Evolutionary conservation across 2,113 vertebrate species (phyloP), one percentile per base, ranked within the genome.

Genomic region (Rhombomys opimus): DNA sequence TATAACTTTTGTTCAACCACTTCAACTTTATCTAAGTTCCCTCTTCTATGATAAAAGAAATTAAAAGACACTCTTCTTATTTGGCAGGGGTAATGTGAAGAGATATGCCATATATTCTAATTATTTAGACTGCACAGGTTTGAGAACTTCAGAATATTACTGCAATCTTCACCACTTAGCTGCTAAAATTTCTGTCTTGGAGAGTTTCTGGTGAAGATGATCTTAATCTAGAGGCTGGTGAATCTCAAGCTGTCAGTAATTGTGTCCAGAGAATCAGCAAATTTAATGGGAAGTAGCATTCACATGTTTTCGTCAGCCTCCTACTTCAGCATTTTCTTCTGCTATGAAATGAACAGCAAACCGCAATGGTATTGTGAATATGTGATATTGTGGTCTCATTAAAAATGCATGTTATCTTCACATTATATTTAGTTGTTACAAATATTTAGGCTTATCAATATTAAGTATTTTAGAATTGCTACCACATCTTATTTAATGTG

Each of bases 121-220:
- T 93, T 92, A 84, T 67, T 96, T 90, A 84, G 68, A 80, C 32
- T 52, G 2, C 13, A 81, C 2, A 57, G 7, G 46, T 50, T n/a
- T 95, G 68, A 63, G 90, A 94, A 63, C 38, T 90, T 20, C 20
- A 86, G 76, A 52, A 86, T 75, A 35, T 38, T 87, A 20, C 20
- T 95, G 63, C 78, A 84, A 75, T 77, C 46, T 59, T 57, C 38
- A 41, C 50, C 35, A 75, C 63, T 78, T 92, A 95, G 78, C 81
- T 75, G 46, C 46, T 93, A 72, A 87, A 38, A 54, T 77, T 91
- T 77, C 20, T 27, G 30, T 77, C 25, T 30, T 77, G 46, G 46
- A 3, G 23, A 77, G 46, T 52, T 77, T 50, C 75, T 90, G 57
- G 41, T 23, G 59, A 35, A 89, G 32, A 30, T 52, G 38, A 25